Conservation (phyloP, 2,888 invertebrate genomes). For the Melangyna quadrimaculata region DNA sequence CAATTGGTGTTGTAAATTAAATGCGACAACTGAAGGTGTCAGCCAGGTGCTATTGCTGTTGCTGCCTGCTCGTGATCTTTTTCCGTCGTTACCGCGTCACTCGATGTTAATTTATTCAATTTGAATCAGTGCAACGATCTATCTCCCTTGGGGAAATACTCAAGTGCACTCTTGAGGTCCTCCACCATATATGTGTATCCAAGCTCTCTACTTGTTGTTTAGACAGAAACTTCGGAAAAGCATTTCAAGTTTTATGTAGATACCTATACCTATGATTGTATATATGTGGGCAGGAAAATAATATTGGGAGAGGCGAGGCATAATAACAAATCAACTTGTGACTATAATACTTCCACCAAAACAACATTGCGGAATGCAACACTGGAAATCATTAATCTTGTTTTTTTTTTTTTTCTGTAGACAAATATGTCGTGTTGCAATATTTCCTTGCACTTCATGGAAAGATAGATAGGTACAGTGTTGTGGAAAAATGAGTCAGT, state of each 20-base stretch:
- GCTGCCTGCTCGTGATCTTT: constrained; percentile 41
- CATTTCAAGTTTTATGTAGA: constrained; percentile 50
- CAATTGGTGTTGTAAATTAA: constrained; percentile 51
- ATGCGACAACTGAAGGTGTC: constrained; percentile 66
- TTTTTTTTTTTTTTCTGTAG: constrained; percentile 8
- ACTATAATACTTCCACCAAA: constrained; percentile 27
- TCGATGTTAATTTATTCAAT: constrained; percentile 45
- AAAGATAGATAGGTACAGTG: background rate
- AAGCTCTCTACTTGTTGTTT: background rate
- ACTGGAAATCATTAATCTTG: constrained; percentile 28
- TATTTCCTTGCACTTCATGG: constrained; percentile 22
- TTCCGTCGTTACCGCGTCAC: constrained; percentile 17
- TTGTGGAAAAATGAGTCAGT: background rate
- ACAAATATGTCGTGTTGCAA: constrained; percentile 34
- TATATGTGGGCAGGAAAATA: constrained; percentile 5
- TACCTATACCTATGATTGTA: background rate
- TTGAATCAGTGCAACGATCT: constrained; percentile 40
- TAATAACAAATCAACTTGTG: constrained; percentile 18
- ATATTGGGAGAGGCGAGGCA: constrained; percentile 17
- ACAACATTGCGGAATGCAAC: constrained; percentile 51
- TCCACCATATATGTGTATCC: background rate
- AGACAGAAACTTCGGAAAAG: constrained; percentile 35
- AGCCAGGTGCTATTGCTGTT: constrained; percentile 13
- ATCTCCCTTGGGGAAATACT: constrained; percentile 56
- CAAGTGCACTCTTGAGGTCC: constrained; percentile 54